phyloP scores from a whole-genome alignment of 53 echinoderm and acorn worm genomes.

The Luidia sarsii region DNA sequence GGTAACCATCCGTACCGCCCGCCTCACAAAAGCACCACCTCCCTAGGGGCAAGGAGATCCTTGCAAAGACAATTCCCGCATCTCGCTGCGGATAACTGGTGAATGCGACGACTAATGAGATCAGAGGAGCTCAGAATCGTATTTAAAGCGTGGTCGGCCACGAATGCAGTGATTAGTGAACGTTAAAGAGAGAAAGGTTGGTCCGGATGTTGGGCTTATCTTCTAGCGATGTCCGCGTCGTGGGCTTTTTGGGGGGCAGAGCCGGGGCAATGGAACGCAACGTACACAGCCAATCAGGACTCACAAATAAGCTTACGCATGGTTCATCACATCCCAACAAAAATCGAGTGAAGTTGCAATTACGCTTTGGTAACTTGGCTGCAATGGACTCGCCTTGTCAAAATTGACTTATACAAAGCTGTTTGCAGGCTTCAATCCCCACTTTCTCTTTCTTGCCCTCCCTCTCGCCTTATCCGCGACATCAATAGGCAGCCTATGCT shows the following conservation, averaged over 20 bases:
- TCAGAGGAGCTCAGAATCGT: slow-evolving; percentile 22
- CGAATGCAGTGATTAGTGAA: slow-evolving; percentile 33
- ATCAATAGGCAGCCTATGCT: too few relatives aligned
- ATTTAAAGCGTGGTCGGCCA: slow-evolving; percentile 20
- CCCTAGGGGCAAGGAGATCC: not conserved
- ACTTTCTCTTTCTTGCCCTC: too few relatives aligned
- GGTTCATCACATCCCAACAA: slow-evolving; percentile 38
- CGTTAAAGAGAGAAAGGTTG: not conserved
- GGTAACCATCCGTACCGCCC: not conserved
- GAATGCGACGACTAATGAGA: slow-evolving; percentile 29
- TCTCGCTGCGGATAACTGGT: not conserved
- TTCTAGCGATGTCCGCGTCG: not conserved
- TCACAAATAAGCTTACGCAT: slow-evolving; percentile 36
- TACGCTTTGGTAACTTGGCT: slow-evolving; percentile 16
- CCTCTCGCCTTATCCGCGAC: too few relatives aligned
- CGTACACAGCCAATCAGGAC: slow-evolving; percentile 8
- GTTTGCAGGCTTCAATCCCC: slow-evolving; percentile 22
- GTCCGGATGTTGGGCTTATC: slow-evolving; percentile 27
- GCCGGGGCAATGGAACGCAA: too few relatives aligned
- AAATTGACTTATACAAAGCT: slow-evolving; percentile 22
- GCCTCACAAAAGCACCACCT: not conserved
- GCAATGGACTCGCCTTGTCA: slow-evolving; percentile 32
- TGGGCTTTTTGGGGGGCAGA: too few relatives aligned
- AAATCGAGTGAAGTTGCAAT: slow-evolving; percentile 22
- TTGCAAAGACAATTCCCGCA: slow-evolving; percentile 13